phyloP scores from a whole-genome alignment of 2,113 vertebrate species.

The Condylura cristata region DNA sequence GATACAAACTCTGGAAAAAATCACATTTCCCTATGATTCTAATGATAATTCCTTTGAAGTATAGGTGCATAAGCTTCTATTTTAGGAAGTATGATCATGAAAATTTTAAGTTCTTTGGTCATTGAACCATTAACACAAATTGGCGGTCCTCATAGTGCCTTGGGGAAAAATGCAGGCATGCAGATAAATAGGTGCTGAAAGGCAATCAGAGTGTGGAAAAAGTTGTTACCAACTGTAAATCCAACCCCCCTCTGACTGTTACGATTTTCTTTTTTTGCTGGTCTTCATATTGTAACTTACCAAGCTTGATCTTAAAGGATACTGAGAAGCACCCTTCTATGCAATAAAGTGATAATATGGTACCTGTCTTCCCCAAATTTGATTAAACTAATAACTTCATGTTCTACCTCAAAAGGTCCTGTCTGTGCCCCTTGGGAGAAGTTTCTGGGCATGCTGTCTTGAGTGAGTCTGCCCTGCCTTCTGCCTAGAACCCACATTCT shows the following conservation, averaged over 20 bases:
- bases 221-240: neutral
- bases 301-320: neutral
- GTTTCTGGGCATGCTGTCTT: neutral
- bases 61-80: constrained; percentile 66
- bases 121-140: constrained; percentile 67
- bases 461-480: neutral
- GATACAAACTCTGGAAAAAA: constrained; percentile 51
- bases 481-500: neutral
- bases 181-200: neutral
- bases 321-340: neutral
- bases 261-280: neutral
- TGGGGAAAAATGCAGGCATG: constrained; percentile 56
- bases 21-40: constrained; percentile 4
- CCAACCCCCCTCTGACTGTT: constrained; percentile 15
- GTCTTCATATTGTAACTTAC: neutral
- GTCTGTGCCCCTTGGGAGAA: neutral
- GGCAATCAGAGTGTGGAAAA: neutral
- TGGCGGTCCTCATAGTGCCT: constrained; percentile 60
- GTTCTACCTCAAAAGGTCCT: neutral
- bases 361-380: neutral
- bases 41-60: constrained; percentile 67
- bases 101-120: constrained; percentile 74
- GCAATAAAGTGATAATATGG: neutral
- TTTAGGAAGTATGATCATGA: constrained; percentile 72
- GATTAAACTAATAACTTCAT: neutral